Evolutionary conservation across 2,113 vertebrate genomes (phyloP).

Genomic region (Hylia prasina): DNA sequence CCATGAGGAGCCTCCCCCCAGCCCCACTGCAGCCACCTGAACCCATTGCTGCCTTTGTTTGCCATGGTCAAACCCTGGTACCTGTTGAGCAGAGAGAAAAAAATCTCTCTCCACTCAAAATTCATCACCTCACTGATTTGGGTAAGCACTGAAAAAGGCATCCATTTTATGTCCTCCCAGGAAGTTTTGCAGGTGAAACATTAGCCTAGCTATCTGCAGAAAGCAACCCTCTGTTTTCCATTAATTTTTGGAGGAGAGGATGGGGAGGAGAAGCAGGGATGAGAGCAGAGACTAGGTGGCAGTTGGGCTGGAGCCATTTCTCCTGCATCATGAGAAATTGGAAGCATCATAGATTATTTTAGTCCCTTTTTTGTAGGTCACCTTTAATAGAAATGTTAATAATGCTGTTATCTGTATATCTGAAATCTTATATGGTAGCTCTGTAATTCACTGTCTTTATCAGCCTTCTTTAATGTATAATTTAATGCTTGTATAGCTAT

Average conservation of each 20-base stretch:
- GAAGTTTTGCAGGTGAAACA: background rate
- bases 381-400: slow-evolving; percentile 52
- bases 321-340: background rate
- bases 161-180: background rate
- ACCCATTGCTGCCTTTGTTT: background rate
- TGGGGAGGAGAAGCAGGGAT: background rate
- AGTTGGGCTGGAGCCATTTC: background rate
- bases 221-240: background rate
- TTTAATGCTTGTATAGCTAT: slow-evolving; percentile 51
- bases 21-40: too few relatives aligned
- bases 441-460: slow-evolving; percentile 40
- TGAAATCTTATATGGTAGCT: slow-evolving; percentile 4
- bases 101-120: background rate
- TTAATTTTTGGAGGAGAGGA: background rate
- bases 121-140: background rate
- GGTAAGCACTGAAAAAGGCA: background rate
- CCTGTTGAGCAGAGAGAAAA: background rate
- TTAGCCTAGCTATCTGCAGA: background rate
- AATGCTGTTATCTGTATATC: slow-evolving; percentile 28
- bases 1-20: background rate
- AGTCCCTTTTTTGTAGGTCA: slow-evolving; percentile 36
- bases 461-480: slow-evolving; percentile 50
- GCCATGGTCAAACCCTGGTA: background rate
- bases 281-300: background rate
- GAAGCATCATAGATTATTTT: slow-evolving; percentile 19